phyloP scores from a whole-genome alignment of 37 sponge, comb jelly and placozoan genomes.

The Haliclona indistincta region DNA sequence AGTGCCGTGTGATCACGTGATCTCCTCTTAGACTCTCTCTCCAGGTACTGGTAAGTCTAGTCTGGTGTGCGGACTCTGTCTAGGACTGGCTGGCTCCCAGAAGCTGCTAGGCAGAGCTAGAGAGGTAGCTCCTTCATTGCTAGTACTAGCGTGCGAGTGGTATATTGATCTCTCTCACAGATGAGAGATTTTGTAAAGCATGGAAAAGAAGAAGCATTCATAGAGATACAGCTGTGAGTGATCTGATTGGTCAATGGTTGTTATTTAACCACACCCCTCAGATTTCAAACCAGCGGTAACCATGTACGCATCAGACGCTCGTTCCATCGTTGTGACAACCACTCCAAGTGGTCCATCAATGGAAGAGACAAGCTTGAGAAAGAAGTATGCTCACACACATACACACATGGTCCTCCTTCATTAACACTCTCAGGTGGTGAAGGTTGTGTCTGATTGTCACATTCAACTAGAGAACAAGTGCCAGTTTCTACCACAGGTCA shows the following conservation, averaged over 20 bases:
- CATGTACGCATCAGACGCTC: constrained; percentile 57
- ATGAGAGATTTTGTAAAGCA: constrained; percentile 94
- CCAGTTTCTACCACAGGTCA: constrained; percentile 96
- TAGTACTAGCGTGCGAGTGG: background rate
- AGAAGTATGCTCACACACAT: constrained; percentile 32
- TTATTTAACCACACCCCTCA: background rate
- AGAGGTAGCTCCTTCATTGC: constrained; percentile 57
- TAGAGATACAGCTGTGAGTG: constrained; percentile 84
- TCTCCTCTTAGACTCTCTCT: background rate
- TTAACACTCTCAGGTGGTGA: constrained; percentile 45
- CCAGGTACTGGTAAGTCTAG: constrained; percentile 96
- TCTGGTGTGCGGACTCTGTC: constrained; percentile 95
- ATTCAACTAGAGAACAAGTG: constrained; percentile 96
- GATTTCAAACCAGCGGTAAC: constrained; percentile 8
- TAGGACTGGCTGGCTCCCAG: constrained; percentile 89
- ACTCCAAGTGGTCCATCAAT: constrained; percentile 88
- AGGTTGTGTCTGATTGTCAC: constrained; percentile 61
- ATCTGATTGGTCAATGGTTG: background rate
- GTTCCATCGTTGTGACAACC: constrained; percentile 60
- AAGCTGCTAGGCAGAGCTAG: constrained; percentile 90
- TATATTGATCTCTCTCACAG: constrained; percentile 24
- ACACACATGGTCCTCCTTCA: background rate
- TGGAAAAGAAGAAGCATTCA: constrained; percentile 59
- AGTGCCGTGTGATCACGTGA: background rate
- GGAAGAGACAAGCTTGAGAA: constrained; percentile 31